Base-by-base conservation (phyloP, 2,113 vertebrate genomes). In the Rutilus rutilus region DNA sequence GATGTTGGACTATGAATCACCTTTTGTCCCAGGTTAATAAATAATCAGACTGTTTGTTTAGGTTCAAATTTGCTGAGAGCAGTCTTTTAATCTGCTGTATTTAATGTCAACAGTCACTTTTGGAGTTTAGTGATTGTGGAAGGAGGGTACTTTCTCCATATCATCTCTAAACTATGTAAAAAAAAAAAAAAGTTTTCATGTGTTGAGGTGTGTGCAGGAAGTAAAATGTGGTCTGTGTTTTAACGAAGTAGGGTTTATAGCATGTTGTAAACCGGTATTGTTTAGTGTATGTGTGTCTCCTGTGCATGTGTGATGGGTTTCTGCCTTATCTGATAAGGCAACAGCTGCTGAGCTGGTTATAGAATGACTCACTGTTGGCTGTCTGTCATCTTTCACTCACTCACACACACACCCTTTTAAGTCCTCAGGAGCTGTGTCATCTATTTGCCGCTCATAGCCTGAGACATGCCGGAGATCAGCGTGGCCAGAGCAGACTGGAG, bases 331-430 rank as follows among this genome's bases (percentile, higher is more conserved):
- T 54, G 23, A 85, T 78, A 79, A 82, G 76, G n/a, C 11, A 73
- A 83, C 87, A 86, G 74, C 81, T 80, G 81, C 65, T 80, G 74
- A 83, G 74, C 74, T 87, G 75, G 74, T 80, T 84, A 78, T 84
- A 84, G 67, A 78, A 7, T 86, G 85, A 86, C 65, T 86, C 82
- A 88, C 33, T 69, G 50, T 50, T 60, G 76, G 65, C 76, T 80
- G 62, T 50, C 75, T 80, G 80, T 73, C 60, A 27, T 75, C 57
- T 78, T 78, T 62, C 30, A 52, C 83, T 15, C 33, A 14, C 42
- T 5, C 54, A 21, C 80, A 57, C 75, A 71, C 86, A 81, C 77
- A 65, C 45, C 71, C 79, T 76, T 76, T 87, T 67, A 82, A 85
- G 47, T 74, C 33, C 47, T 39, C 59, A 59, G 12, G 60, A 69